A percentile compares a stretch with the other conserved stretches of the same genome.
These are phyloP conservation scores for Leistus spinibarbis DNA, from an alignment of 2,888 invertebrate genomes.

Conservation along the genomic window DNA sequence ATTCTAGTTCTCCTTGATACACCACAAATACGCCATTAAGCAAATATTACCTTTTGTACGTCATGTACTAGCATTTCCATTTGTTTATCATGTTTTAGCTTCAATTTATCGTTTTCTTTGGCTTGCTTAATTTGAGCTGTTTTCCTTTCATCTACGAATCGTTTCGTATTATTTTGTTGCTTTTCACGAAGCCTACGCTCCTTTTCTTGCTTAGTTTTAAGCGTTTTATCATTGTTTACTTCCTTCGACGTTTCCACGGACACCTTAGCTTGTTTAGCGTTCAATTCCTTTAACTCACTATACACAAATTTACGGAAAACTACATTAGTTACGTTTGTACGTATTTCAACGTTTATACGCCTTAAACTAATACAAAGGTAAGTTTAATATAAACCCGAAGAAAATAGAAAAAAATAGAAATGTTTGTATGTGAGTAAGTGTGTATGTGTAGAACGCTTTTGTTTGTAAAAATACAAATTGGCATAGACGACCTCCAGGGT, in stretches of 20 bases:
- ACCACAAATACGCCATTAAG: too few species aligned
- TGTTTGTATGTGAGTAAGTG: too few species aligned
- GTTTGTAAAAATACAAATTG: too few species aligned
- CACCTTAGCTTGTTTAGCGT: conserved; percentile 90
- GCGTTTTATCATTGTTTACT: conserved; percentile 93
- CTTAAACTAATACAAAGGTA: too few species aligned
- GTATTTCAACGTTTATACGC: too few species aligned
- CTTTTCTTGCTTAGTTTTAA: conserved; percentile 96
- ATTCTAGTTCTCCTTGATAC: too few species aligned
- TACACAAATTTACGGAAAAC: conserved; percentile 38
- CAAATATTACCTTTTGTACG: conserved; percentile 76
- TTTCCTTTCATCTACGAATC: conserved; percentile 95
- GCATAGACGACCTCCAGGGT: too few species aligned
- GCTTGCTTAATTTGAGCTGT: conserved; percentile 86
- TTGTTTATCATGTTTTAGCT: conserved; percentile 90
- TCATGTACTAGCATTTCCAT: conserved; percentile 87
- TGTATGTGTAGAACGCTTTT: too few species aligned
- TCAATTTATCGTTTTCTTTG: conserved; percentile 90
- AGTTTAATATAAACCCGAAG: too few species aligned
- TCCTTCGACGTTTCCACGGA: conserved; percentile 97
- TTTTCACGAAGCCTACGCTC: conserved; percentile 92
- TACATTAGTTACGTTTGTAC: not conserved
- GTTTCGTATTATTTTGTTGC: conserved; percentile 96
- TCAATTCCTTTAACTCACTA: conserved; percentile 95
- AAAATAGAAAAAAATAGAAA: too few species aligned